Evolutionary conservation across 2,113 vertebrate genomes (phyloP).

Genomic region (Mugil cephalus): DNA sequence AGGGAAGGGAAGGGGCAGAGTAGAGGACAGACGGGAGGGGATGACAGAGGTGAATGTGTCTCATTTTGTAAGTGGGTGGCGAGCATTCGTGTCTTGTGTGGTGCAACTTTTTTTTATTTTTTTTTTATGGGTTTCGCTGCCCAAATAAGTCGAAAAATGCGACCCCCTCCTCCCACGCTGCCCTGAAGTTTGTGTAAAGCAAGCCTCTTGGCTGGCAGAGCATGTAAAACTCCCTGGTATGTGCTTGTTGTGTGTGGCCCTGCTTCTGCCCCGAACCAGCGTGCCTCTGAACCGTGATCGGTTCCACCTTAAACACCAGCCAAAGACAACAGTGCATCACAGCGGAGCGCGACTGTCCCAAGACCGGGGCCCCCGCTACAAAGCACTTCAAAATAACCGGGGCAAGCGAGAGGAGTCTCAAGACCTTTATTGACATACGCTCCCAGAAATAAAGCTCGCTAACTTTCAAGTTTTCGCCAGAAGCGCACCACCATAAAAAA

Average conservation of each 20-base stretch:
- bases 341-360: constrained; percentile 46
- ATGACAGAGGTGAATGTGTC: constrained; percentile 50
- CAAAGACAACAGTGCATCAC: constrained; percentile 74
- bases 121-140: neutral
- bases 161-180: constrained; percentile 57
- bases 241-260: constrained; percentile 73
- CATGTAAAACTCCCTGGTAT: constrained; percentile 68
- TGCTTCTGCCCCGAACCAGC: constrained; percentile 67
- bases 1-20: constrained; percentile 8
- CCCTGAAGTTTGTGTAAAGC: constrained; percentile 45
- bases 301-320: constrained; percentile 68
- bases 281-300: constrained; percentile 62
- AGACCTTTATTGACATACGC: constrained; percentile 63
- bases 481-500: constrained; percentile 66
- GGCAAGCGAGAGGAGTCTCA: constrained; percentile 50
- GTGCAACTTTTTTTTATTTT: constrained; percentile 15
- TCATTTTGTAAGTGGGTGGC: constrained; percentile 53
- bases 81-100: constrained; percentile 23
- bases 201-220: constrained; percentile 61
- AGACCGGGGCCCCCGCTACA: constrained; percentile 39
- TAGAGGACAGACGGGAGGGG: constrained; percentile 20
- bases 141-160: constrained; percentile 46
- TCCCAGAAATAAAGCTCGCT: constrained; percentile 62
- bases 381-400: constrained; percentile 67
- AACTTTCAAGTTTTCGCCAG: constrained; percentile 68